A percentile compares a stretch with the other conserved stretches of the same genome.
These are phyloP conservation scores for Hydropsyche tenuis DNA, from an alignment of 1,140 invertebrate genomes.

Conservation along the genomic window DNA sequence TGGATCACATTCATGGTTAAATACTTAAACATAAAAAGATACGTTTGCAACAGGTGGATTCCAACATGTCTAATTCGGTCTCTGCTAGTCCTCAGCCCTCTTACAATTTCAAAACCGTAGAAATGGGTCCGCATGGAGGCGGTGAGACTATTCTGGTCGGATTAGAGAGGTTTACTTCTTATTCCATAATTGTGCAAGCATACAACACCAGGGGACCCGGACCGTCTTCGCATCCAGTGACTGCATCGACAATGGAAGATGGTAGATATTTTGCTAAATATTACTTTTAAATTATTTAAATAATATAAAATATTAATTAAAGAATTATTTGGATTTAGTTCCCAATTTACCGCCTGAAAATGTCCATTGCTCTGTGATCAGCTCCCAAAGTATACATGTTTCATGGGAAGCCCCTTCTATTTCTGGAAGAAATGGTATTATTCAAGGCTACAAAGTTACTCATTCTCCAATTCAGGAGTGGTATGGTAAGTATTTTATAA, in stretches of 20 bases:
- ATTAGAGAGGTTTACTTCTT: slow-evolving; percentile 86
- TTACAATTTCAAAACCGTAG: slow-evolving; percentile 76
- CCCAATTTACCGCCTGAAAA: slow-evolving; percentile 81
- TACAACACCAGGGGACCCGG: slow-evolving; percentile 91
- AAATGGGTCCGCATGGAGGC: slow-evolving; percentile 70
- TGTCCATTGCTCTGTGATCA: slow-evolving; percentile 77
- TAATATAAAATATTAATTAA: neutral
- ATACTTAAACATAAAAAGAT: neutral
- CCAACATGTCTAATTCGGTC: slow-evolving; percentile 43
- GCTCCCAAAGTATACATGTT: slow-evolving; percentile 83
- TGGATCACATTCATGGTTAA: neutral
- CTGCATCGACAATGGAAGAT: slow-evolving; percentile 86
- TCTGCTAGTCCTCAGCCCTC: slow-evolving; percentile 52
- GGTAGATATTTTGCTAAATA: slow-evolving; percentile 64
- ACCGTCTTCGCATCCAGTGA: slow-evolving; percentile 82
- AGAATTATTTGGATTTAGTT: slow-evolving; percentile 61
- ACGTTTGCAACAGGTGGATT: slow-evolving; percentile 35
- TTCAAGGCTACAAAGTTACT: slow-evolving; percentile 88
- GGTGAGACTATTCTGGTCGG: slow-evolving; percentile 70
- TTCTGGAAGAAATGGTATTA: slow-evolving; percentile 82
- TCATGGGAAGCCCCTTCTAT: slow-evolving; percentile 85
- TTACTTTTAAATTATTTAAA: neutral
- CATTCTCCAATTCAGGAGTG: slow-evolving; percentile 75
- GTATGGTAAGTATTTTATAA: slow-evolving; percentile 66
- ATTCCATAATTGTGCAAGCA: slow-evolving; percentile 89